Base-by-base conservation (phyloP, 2,113 vertebrate species). In the Gymnocephalus cernua region DNA sequence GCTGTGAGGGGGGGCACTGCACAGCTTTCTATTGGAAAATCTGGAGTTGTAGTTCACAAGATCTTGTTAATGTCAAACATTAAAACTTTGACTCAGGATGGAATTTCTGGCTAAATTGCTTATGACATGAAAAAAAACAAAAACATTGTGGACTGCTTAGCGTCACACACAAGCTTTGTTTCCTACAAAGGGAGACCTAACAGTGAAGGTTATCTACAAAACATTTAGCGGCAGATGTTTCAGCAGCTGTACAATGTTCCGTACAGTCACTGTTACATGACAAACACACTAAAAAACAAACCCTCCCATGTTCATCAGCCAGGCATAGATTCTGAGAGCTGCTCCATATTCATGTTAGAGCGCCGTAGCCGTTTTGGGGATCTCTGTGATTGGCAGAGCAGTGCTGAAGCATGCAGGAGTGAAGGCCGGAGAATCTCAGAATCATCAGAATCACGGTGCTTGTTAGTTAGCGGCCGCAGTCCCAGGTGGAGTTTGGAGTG, bases 321-420 rank as follows among this genome's bases (percentile, higher is more conserved):
- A 44, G 51, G 44, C 67, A 51, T 27, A 53, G 73, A 74, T 56
- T 79, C 48, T 38, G 8, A 18, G 48, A 79, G 23, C 83, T 80
- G 19, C 85, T 93, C 65, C 72, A 76, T 88, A 87, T 87, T 91
- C 71, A 86, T 88, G 82, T 58, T 41, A 3, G 45, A 44, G 71
- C 9, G 0, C 27, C 14, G 16, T 13, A 56, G 76, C 68, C 29
- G 19, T 61, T 35, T 11, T 19, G n/a, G 54, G 58, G 62, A 59
- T 29, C n/a, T 75, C 19, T 57, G 62, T 80, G 79, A 84, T 82
- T 74, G 86, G 66, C 79, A 73, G 86, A 63, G 32, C 47, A 2
- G 71, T 38, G 74, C 64, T 54, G 73, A 61, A 79, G 67, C 66
- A 35, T 25, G 51, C 71, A 77, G 45, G 47, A 62, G n/a, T n/a